These are phyloP conservation scores for Drosophila setosimentum DNA, from an alignment of 2,888 invertebrate genomes.

Conservation along the genomic window DNA sequence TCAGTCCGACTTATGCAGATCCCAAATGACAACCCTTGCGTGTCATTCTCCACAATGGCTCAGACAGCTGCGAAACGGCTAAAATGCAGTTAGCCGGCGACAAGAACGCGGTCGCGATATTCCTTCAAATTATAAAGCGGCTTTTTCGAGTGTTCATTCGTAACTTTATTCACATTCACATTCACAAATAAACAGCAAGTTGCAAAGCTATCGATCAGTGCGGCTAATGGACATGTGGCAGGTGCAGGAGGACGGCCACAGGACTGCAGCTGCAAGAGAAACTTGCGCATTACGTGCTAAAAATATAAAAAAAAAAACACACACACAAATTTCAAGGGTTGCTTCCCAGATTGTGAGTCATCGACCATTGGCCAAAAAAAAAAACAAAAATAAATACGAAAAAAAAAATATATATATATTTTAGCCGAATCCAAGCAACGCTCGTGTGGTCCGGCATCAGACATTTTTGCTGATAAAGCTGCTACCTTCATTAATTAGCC, in stretches of 20 bases:
- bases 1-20: slow-evolving; percentile 2
- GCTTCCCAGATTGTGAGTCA: slow-evolving; percentile 51
- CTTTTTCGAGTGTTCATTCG: slow-evolving; percentile 38
- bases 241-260: slow-evolving; percentile 18
- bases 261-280: slow-evolving; percentile 36
- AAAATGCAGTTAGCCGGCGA: slow-evolving; percentile 63
- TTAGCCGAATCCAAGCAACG: slow-evolving; percentile 19
- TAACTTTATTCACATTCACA: slow-evolving; percentile 9
- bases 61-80: slow-evolving; percentile 69
- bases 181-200: slow-evolving; percentile 18
- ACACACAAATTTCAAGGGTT: slow-evolving; percentile 28
- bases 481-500: slow-evolving; percentile 79
- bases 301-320: slow-evolving; percentile 7
- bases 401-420: slow-evolving; percentile 8
- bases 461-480: slow-evolving; percentile 46
- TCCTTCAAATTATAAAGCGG: slow-evolving; percentile 74
- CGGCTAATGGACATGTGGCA: slow-evolving; percentile 69
- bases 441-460: slow-evolving; percentile 65
- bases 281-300: slow-evolving; percentile 58
- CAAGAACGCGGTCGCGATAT: slow-evolving; percentile 40
- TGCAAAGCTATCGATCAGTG: slow-evolving; percentile 66
- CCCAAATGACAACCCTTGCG: slow-evolving; percentile 51
- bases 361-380: slow-evolving; percentile 14
- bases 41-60: slow-evolving; percentile 30
- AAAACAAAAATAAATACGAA: background rate